Evolutionary conservation across 2,113 vertebrate species (phyloP).

Genomic region (Atherinomorus stipes): DNA sequence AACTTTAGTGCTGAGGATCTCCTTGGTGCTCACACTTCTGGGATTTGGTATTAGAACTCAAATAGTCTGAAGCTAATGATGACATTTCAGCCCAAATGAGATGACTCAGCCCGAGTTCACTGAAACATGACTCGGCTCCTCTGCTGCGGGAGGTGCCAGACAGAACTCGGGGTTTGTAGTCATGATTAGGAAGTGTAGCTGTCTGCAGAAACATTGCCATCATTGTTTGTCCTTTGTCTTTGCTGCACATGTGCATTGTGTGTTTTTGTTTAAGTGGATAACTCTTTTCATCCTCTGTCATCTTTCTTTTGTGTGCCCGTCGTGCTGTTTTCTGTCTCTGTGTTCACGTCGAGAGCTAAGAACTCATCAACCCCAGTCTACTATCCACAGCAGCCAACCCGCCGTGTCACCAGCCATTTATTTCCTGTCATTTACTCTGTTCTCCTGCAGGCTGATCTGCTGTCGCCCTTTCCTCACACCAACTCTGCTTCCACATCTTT

Average conservation of each 20-base stretch:
- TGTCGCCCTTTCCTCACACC: slow-evolving; percentile 19
- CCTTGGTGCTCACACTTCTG: slow-evolving; percentile 41
- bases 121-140: slow-evolving; percentile 57
- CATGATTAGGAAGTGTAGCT: slow-evolving; percentile 52
- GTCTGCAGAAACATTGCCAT: slow-evolving; percentile 50
- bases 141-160: slow-evolving; percentile 63
- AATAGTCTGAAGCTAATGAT: slow-evolving; percentile 43
- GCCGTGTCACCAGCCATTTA: slow-evolving; percentile 32
- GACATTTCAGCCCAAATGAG: slow-evolving; percentile 58
- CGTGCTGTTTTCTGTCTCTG: slow-evolving; percentile 38
- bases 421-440: slow-evolving; percentile 41
- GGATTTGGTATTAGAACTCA: slow-evolving; percentile 48
- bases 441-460: slow-evolving; percentile 62
- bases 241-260: slow-evolving; percentile 56
- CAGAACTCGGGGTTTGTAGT: slow-evolving; percentile 61
- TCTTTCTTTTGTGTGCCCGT: slow-evolving; percentile 28
- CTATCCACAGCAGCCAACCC: slow-evolving; percentile 18
- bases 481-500: slow-evolving; percentile 19
- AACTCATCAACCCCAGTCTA: slow-evolving; percentile 21
- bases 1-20: slow-evolving; percentile 43
- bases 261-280: slow-evolving; percentile 31
- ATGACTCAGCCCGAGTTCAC: slow-evolving; percentile 61
- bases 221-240: slow-evolving; percentile 53
- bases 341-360: slow-evolving; percentile 30
- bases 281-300: slow-evolving; percentile 30